Evolutionary conservation across 2,797 vertebrate genomes (phyloP), one percentile per base, ranked within the genome.

Genomic region (Leucoraja ocellata): DNA sequence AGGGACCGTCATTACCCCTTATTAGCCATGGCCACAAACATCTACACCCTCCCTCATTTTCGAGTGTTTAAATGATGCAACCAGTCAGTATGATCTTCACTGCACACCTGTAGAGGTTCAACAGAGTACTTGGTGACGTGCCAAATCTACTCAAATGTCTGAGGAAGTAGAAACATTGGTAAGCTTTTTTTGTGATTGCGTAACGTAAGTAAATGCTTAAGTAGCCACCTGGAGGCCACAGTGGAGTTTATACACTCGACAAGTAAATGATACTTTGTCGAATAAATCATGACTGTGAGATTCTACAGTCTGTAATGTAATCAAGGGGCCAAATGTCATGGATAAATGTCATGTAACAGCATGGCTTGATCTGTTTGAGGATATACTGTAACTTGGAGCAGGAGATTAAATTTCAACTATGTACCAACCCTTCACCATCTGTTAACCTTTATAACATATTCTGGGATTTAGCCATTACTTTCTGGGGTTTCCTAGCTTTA

Each of bases 271-370:
- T 32, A 88, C 28, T 68, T 18, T 16, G 18, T 23, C 32, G 16
- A 88, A 65, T 63, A 86, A 86, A 68, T 88, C 23, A 68, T 36
- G 16, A n/a, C 58, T 68, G 84, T 9, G 63, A 65, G 63, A 88
- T 88, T 88, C 65, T 21, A 63, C n/a, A 88, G 63, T 88, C 84
- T 68, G 14, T 88, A 68, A 88, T 68, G 68, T 88, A 88, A 88
- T 68, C 84, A 88, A 68, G 84, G n/a, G 61, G 54, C 23, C 11
- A 14, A 61, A 61, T 61, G 54, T 84, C 54, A 84, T 84, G 23
- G 61, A 36, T 88, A 88, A 88, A 88, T 32, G 71, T 74, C 18
- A 21, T 88, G 16, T 68, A 68, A 21, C 7, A 68, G 84, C 32
- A 16, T 68, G 61, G n/a, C 84, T 32, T 88, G 58, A 36, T 63